A percentile compares a stretch with the other conserved stretches of the same genome.
phyloP scores from a whole-genome alignment of 2,113 vertebrate species.

The Opisthocomus hoazin region DNA sequence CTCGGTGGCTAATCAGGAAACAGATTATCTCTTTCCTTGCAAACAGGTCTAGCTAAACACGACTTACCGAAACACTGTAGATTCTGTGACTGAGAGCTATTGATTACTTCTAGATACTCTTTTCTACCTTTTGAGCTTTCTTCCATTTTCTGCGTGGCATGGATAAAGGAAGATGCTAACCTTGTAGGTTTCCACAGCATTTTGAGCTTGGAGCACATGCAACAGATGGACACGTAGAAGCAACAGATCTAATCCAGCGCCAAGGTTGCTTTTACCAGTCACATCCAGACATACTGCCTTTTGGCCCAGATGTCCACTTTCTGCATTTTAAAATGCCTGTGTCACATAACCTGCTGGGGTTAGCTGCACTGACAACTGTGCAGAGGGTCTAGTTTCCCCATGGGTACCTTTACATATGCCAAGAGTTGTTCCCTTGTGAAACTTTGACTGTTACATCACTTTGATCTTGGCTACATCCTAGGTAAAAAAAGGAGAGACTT shows the following conservation, averaged over 20 bases:
- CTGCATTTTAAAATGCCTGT: conserved; percentile 74
- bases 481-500: background rate
- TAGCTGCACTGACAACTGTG: conserved; percentile 67
- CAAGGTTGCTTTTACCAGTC: conserved; percentile 63
- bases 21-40: too few species aligned
- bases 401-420: background rate
- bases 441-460: background rate
- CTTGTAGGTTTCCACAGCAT: background rate
- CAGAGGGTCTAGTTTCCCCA: background rate
- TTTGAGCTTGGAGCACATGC: background rate
- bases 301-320: conserved; percentile 66
- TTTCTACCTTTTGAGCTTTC: background rate
- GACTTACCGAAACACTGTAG: too few species aligned
- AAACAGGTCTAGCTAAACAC: too few species aligned
- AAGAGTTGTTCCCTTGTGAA: background rate
- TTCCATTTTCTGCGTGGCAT: background rate
- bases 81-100: too few species aligned
- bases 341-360: conserved; percentile 65
- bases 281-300: conserved; percentile 66
- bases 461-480: background rate
- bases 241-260: conserved; percentile 70
- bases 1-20: too few species aligned
- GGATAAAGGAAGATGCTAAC: background rate
- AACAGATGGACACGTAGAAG: conserved; percentile 79
- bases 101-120: background rate